phyloP scores from a whole-genome alignment of 2,888 invertebrate genomes.

The Leptopilina syphax region DNA sequence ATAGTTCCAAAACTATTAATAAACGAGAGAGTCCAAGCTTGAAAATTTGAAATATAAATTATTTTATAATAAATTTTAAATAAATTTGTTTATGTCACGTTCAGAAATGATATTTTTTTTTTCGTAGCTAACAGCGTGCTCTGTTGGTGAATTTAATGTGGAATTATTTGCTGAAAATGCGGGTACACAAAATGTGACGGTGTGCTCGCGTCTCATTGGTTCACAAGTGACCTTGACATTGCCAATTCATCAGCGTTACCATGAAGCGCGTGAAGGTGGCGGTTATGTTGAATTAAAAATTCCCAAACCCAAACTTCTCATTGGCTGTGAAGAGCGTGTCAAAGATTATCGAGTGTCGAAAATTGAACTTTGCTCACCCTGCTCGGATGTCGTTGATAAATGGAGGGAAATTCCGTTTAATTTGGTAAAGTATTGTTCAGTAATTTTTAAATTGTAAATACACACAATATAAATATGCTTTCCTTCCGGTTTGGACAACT shows the following conservation, averaged over 20 bases:
- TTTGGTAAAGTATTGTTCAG: constrained; percentile 62
- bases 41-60: too few species aligned
- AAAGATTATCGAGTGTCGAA: constrained; percentile 66
- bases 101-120: neutral
- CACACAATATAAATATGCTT: too few species aligned
- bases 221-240: constrained; percentile 56
- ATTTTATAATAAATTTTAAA: too few species aligned
- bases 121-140: constrained; percentile 67
- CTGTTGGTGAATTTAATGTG: constrained; percentile 69
- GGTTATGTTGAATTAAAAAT: constrained; percentile 61
- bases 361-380: constrained; percentile 68
- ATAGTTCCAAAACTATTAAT: too few species aligned
- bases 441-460: neutral
- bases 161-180: constrained; percentile 72
- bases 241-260: constrained; percentile 72
- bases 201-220: constrained; percentile 61
- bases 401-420: constrained; percentile 69
- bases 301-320: constrained; percentile 63
- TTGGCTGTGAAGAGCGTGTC: constrained; percentile 68
- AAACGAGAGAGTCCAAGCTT: too few species aligned
- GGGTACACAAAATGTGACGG: constrained; percentile 64
- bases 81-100: too few species aligned
- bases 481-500: too few species aligned
- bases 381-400: constrained; percentile 61
- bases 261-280: constrained; percentile 59